Evolutionary conservation across 1,140 invertebrate species (phyloP), one percentile per base, ranked within the genome.

Genomic region (Cecropterus lyciades): DNA sequence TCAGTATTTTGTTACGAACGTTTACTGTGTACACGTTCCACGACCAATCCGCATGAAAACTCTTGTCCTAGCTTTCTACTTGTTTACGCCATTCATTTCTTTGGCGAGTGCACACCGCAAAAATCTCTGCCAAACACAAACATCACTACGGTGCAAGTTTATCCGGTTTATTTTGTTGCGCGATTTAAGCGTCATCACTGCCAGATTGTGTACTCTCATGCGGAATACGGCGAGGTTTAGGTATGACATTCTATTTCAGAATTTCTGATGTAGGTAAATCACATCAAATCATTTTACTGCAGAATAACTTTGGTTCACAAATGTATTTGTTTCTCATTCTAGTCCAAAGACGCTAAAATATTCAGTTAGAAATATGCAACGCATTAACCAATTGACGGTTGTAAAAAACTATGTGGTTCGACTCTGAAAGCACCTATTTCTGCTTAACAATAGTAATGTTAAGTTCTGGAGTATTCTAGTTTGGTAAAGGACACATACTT

Each of bases 71-170:
- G 56, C 65, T 57, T 71, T 76, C 46, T 67, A 67, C 53, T 49
- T 70, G 65, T 67, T 71, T 74, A 65, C 63, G 69, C 55, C 70
- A 71, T 69, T 73, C 69, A 77, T 75, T 75, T 75, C 77, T 73
- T 63, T 45, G 49, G 52, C 46, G 63, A 65, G 30, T 62, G 46
- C 46, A 62, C 59, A 62, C 59, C 45, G 33, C 59, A 42, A 51
- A 60, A 51, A 51, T 62, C 33, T 30, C 57, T 51, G 59, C 46
- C 59, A 62, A 60, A 49, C 59, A 62, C 59, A 62, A 51, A 55
- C 30, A 48, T 52, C 48, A 48, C 57, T 48, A n/a, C 24, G 16
- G 49, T 16, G 40, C 37, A 48, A 57, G 53, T 66, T 66, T 49
- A 51, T 62, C 30, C 33, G 46, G 13, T 62, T 62, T 62, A 62